Percentiles rank a stretch among this genome's conserved stretches.
Evolutionary conservation across 2,113 vertebrate species (phyloP).

Genomic region (Eira barbara): DNA sequence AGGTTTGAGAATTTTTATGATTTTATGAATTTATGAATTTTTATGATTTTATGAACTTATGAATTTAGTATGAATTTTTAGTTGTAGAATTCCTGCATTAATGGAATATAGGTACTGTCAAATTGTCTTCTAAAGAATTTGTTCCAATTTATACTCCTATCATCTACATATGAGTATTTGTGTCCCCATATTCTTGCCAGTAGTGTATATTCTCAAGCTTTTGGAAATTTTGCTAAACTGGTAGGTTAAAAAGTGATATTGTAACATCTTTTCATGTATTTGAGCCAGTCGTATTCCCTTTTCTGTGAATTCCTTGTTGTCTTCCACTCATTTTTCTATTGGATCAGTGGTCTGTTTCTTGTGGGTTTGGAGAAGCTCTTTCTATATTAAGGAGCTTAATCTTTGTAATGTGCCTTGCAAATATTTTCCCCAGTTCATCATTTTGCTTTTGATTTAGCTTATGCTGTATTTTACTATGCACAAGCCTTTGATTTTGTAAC

Average conservation of each 20-base stretch:
- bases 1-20: neutral
- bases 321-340: neutral
- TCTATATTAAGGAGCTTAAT: neutral
- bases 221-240: neutral
- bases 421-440: neutral
- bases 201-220: neutral
- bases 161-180: neutral
- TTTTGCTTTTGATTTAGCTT: constrained; percentile 14
- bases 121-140: neutral
- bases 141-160: neutral
- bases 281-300: neutral
- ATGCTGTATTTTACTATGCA: neutral
- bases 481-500: neutral
- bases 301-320: neutral
- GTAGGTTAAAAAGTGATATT: neutral
- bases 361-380: neutral
- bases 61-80: neutral
- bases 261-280: neutral
- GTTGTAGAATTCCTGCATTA: neutral
- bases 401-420: neutral
- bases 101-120: neutral
- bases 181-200: neutral
- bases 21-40: too few species aligned
- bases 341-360: neutral
- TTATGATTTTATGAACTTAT: too few species aligned